Conservation (phyloP, 53 echinoderm and acorn worm species). For the Stichopus horrens region DNA sequence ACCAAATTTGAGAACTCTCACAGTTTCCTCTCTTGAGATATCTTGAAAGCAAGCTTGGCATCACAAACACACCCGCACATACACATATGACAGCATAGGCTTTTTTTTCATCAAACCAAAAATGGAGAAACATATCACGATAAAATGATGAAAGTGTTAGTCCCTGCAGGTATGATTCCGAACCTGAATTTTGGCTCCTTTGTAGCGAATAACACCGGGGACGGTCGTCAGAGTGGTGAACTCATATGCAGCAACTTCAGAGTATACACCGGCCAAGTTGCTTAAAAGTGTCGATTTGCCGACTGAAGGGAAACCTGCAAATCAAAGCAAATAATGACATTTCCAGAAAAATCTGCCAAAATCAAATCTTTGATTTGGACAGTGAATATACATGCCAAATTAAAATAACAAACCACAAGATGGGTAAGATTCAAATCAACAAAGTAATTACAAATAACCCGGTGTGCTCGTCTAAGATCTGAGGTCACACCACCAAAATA, state of each 20-base stretch:
- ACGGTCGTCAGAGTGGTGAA: constrained; percentile 98
- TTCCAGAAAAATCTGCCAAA: no score
- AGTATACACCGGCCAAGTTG: constrained; percentile 97
- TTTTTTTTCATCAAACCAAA: background rate
- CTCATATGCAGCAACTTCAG: constrained; percentile 97
- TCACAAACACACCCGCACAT: no score
- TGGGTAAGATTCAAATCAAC: no score
- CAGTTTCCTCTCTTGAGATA: background rate
- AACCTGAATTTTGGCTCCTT: constrained; percentile 99
- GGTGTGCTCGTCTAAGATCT: no score
- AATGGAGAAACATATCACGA: background rate
- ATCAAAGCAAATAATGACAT: background rate
- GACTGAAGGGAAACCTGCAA: constrained; percentile 92
- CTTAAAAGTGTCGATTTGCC: constrained; percentile 97
- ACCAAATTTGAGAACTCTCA: no score
- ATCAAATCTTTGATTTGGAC: no score
- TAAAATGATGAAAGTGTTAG: background rate
- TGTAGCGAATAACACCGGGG: constrained; percentile 97
- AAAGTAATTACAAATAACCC: no score
- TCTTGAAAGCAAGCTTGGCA: no score
- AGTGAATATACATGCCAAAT: no score
- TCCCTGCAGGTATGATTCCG: background rate
- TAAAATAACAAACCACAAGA: no score
- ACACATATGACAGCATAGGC: no score
- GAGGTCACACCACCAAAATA: no score